Conservation (phyloP, 2,113 vertebrate genomes). For the Semicossyphus pulcher region DNA sequence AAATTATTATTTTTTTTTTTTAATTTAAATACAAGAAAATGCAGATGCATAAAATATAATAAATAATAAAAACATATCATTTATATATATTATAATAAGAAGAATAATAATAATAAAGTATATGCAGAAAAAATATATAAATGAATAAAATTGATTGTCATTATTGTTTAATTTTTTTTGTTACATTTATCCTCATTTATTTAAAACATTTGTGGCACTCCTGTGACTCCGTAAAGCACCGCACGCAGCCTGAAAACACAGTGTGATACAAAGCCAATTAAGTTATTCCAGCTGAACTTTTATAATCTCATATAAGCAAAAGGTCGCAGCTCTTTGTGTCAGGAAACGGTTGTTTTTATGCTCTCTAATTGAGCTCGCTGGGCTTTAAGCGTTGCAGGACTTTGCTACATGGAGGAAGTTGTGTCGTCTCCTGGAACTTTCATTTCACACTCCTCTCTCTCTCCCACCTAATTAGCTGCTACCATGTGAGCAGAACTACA, state of each 20-base stretch:
- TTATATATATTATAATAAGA: too few relatives aligned
- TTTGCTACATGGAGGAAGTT: slow-evolving; percentile 24
- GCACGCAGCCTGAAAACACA: background rate
- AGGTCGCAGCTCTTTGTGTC: slow-evolving; percentile 33
- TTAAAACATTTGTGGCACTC: too few relatives aligned
- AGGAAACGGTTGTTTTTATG: slow-evolving; percentile 27
- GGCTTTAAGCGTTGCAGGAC: slow-evolving; percentile 36
- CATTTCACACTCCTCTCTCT: slow-evolving; percentile 16
- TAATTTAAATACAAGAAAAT: too few relatives aligned
- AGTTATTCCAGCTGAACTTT: slow-evolving; percentile 17
- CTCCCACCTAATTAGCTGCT: slow-evolving; percentile 49
- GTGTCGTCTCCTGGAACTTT: slow-evolving; percentile 28
- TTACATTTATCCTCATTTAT: too few relatives aligned
- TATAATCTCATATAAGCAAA: slow-evolving; percentile 29
- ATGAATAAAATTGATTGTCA: too few relatives aligned
- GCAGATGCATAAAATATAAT: too few relatives aligned
- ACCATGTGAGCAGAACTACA: slow-evolving; percentile 51
- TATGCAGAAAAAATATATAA: too few relatives aligned
- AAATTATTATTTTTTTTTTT: too few relatives aligned
- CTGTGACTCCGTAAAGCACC: background rate
- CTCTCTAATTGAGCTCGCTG: slow-evolving; percentile 46
- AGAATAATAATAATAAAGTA: too few relatives aligned
- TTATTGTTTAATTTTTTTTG: too few relatives aligned
- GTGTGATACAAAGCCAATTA: slow-evolving; percentile 21
- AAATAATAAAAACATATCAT: too few relatives aligned